A percentile compares a stretch with the other conserved stretches of the same genome.
Conservation (phyloP, 2,888 invertebrate genomes). For the Enchytraeus crypticus region DNA sequence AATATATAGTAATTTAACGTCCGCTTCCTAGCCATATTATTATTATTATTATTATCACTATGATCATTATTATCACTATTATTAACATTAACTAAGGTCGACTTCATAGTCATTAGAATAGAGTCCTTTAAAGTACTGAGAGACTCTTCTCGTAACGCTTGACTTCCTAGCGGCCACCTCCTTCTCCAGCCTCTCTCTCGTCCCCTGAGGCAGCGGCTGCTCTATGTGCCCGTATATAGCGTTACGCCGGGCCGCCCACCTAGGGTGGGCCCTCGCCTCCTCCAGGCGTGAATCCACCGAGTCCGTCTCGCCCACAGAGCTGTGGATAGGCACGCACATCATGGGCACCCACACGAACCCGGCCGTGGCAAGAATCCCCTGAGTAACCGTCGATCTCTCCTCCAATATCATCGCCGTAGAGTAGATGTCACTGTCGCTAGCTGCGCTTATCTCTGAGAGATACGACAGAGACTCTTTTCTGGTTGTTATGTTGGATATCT, state of each 20-base stretch:
- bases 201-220: slow-evolving; percentile 32
- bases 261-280: slow-evolving; percentile 7
- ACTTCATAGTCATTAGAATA: slow-evolving; percentile 29
- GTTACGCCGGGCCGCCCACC: slow-evolving; percentile 16
- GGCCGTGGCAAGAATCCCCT: slow-evolving; percentile 1
- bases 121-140: slow-evolving; percentile 26
- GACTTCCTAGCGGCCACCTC: slow-evolving; percentile 27
- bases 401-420: too few species aligned
- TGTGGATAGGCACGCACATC: too few species aligned
- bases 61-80: too few species aligned
- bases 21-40: too few species aligned
- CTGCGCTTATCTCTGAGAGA: too few species aligned
- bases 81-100: too few species aligned
- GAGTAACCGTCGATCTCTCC: slow-evolving; percentile 9
- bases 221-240: slow-evolving; percentile 31
- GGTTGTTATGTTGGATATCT: too few species aligned
- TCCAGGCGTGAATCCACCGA: not conserved
- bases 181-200: slow-evolving; percentile 28
- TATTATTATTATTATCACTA: too few species aligned
- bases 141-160: slow-evolving; percentile 25
- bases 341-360: not conserved
- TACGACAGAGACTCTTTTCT: too few species aligned
- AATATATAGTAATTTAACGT: too few species aligned
- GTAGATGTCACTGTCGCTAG: too few species aligned
- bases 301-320: not conserved